Evolutionary conservation across 2,113 vertebrate species (phyloP).

Genomic region (Entomyzon cyanotis): DNA sequence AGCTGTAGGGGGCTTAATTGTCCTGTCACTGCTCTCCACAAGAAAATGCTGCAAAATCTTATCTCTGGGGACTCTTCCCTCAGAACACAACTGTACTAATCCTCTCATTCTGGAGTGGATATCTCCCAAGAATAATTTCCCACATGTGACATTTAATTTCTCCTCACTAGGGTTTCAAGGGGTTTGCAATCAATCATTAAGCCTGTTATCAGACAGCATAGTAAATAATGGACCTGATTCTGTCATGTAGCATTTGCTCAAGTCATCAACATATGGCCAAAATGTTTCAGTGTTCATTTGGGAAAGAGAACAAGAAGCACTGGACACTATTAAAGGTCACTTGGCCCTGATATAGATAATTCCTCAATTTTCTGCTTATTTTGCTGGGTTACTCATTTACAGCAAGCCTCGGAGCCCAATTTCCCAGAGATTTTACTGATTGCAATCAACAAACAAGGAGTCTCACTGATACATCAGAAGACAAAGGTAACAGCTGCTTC

Average conservation of each 20-base stretch:
- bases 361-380: background rate
- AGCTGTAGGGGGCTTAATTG: background rate
- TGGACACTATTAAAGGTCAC: background rate
- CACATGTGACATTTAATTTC: background rate
- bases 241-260: background rate
- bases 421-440: constrained; percentile 92
- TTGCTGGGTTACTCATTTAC: background rate
- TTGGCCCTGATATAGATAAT: background rate
- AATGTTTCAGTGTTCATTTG: background rate
- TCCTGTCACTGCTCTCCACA: background rate
- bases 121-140: background rate
- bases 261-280: background rate
- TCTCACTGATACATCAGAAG: constrained; percentile 90
- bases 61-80: background rate
- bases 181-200: background rate
- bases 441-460: constrained; percentile 90
- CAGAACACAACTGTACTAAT: background rate
- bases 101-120: background rate
- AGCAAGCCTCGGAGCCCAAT: constrained; percentile 92
- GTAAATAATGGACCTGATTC: background rate
- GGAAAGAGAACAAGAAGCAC: background rate
- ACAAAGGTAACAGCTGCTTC: constrained; percentile 83
- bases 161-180: background rate
- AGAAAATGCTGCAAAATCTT: background rate
- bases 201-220: background rate